Conservation (phyloP, 37 sponge, comb jelly and placozoan species). For the Lycopodina hypogea region DNA sequence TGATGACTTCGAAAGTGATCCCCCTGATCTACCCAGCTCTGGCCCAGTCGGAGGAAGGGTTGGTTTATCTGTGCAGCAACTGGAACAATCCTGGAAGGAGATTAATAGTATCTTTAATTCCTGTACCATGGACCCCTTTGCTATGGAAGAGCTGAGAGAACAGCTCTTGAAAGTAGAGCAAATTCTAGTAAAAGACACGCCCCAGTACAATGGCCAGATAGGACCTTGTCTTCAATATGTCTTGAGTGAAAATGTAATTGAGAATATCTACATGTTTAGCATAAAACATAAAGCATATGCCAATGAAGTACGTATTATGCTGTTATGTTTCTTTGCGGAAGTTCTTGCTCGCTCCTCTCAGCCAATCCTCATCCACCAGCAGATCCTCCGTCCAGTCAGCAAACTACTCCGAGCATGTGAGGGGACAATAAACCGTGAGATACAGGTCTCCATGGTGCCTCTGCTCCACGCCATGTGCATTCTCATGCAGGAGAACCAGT, state of each 20-base stretch:
- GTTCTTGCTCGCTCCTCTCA: slow-evolving; percentile 47
- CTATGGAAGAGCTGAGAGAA: slow-evolving; percentile 49
- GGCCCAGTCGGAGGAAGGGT: not conserved
- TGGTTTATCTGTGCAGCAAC: not conserved
- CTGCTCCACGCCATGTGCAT: slow-evolving; percentile 70
- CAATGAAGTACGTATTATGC: slow-evolving; percentile 43
- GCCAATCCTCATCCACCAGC: slow-evolving; percentile 68
- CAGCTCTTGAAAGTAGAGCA: slow-evolving; percentile 37
- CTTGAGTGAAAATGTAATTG: slow-evolving; percentile 51
- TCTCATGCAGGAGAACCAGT: slow-evolving; percentile 56
- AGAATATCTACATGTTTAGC: slow-evolving; percentile 49
- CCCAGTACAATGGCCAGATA: slow-evolving; percentile 7
- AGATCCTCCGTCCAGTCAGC: slow-evolving; percentile 75
- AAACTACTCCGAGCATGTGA: slow-evolving; percentile 65
- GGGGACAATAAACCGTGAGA: slow-evolving; percentile 23
- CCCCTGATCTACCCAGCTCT: not conserved
- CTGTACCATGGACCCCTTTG: slow-evolving; percentile 49
- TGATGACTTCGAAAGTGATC: slow-evolving; percentile 45
- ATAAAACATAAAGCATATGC: slow-evolving; percentile 29
- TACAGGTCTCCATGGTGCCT: slow-evolving; percentile 27
- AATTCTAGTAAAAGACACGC: slow-evolving; percentile 38
- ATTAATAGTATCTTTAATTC: slow-evolving; percentile 27
- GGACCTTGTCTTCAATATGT: slow-evolving; percentile 46
- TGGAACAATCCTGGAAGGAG: slow-evolving; percentile 46
- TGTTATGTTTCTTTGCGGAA: slow-evolving; percentile 53